A percentile compares a stretch with the other conserved stretches of the same genome.
Evolutionary conservation across 2,797 vertebrate genomes (phyloP).

Genomic region (Corythornis leucogaster): DNA sequence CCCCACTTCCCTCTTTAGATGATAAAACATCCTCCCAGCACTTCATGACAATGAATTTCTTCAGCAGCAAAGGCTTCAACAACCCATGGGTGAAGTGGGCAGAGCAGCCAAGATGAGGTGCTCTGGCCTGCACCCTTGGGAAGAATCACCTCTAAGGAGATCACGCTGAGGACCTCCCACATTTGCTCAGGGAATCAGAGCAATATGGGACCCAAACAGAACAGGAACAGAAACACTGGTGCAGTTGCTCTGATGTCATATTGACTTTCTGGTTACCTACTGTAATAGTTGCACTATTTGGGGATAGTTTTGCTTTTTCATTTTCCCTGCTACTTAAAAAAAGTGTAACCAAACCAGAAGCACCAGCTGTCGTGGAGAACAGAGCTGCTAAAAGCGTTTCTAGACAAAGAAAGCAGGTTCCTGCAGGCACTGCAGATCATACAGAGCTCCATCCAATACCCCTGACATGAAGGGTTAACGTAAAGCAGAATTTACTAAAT

Average conservation of each 20-base stretch:
- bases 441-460: background rate
- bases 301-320: background rate
- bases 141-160: background rate
- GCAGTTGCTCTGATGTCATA: fast-evolving
- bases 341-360: background rate
- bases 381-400: background rate
- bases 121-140: fast-evolving
- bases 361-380: background rate
- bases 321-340: background rate
- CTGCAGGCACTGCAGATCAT: background rate
- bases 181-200: background rate
- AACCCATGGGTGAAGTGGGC: background rate
- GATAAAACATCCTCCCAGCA: background rate
- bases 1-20: background rate
- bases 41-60: background rate
- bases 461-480: background rate
- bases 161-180: background rate
- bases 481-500: background rate
- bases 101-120: background rate
- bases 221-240: background rate
- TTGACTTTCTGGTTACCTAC: fast-evolving
- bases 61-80: background rate
- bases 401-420: background rate
- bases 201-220: background rate
- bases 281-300: fast-evolving